phyloP scores from a whole-genome alignment of 1,140 invertebrate species.

The Zophobas atratus region DNA sequence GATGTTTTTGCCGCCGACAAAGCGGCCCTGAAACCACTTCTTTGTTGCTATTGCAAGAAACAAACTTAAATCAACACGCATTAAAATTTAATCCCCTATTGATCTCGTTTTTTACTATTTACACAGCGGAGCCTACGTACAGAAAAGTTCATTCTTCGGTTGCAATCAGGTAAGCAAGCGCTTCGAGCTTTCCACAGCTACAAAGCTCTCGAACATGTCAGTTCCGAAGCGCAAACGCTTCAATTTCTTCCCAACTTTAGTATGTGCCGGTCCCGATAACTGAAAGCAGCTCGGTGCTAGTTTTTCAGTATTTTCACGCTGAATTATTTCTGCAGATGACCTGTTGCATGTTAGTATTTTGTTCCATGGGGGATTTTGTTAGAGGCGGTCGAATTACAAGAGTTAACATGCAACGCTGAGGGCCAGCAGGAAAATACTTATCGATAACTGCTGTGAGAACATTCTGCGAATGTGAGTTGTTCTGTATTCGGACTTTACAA shows the following conservation, averaged over 20 bases:
- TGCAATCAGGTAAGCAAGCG: conserved; percentile 14
- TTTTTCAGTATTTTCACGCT: conserved; percentile 20
- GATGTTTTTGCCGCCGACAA: background rate
- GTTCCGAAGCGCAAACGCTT: conserved; percentile 39
- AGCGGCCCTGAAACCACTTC: background rate
- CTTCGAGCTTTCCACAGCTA: conserved; percentile 24
- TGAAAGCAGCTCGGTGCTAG: conserved; percentile 1
- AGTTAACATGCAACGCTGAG: no score
- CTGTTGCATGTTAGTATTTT: background rate
- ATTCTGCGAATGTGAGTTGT: no score
- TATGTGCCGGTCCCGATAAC: conserved; percentile 17
- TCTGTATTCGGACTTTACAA: background rate
- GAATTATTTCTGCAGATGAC: conserved; percentile 7
- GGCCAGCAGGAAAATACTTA: no score
- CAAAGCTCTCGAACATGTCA: conserved; percentile 28
- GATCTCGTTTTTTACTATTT: background rate
- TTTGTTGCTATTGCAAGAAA: no score
- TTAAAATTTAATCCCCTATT: background rate
- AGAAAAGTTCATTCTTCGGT: conserved; percentile 6
- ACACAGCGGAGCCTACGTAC: background rate
- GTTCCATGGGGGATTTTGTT: no score
- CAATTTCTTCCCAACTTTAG: conserved; percentile 40
- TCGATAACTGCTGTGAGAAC: no score
- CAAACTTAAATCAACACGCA: background rate
- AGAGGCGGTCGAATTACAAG: no score